phyloP scores from a whole-genome alignment of 1,140 invertebrate species.

The Carposina sasakii region DNA sequence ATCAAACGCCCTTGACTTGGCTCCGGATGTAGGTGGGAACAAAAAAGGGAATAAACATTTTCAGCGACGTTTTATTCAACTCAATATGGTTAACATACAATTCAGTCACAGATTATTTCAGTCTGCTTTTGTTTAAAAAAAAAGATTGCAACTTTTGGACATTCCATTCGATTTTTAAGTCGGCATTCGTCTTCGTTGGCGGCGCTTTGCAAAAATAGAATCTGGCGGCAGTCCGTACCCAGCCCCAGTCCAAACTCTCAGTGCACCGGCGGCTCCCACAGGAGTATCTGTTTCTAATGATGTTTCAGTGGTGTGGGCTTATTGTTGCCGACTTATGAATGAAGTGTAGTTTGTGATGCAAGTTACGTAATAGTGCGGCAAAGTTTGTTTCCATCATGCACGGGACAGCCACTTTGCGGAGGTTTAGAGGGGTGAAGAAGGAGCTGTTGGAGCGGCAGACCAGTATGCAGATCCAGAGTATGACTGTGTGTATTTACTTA shows the following conservation, averaged over 20 bases:
- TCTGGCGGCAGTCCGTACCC: conserved; percentile 59
- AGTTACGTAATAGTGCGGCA: conserved; percentile 20
- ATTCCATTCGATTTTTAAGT: too few species aligned
- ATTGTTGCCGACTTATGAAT: too few species aligned
- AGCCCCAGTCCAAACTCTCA: conserved; percentile 55
- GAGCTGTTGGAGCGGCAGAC: conserved; percentile 81
- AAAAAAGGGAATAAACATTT: too few species aligned
- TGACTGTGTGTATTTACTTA: conserved; percentile 83
- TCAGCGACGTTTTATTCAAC: too few species aligned
- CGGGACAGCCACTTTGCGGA: conserved; percentile 63
- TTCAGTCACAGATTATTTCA: too few species aligned
- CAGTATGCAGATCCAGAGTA: conserved; percentile 78
- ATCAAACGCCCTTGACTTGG: too few species aligned
- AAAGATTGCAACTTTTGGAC: too few species aligned
- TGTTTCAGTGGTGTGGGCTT: too few species aligned
- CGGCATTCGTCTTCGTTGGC: conserved; percentile 53
- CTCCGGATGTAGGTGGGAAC: too few species aligned
- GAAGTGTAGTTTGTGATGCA: conserved; percentile 22
- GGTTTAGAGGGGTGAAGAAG: conserved; percentile 84
- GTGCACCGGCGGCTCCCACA: conserved; percentile 54
- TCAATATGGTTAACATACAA: too few species aligned
- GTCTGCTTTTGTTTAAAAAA: too few species aligned
- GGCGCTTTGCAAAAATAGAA: conserved; percentile 71
- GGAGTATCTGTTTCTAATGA: conserved; percentile 39
- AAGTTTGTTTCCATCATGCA: conserved; percentile 43